Percentiles rank a stretch among this genome's conserved stretches.
Evolutionary conservation across 2,113 vertebrate genomes (phyloP).

Genomic region (Tetrao urogallus): DNA sequence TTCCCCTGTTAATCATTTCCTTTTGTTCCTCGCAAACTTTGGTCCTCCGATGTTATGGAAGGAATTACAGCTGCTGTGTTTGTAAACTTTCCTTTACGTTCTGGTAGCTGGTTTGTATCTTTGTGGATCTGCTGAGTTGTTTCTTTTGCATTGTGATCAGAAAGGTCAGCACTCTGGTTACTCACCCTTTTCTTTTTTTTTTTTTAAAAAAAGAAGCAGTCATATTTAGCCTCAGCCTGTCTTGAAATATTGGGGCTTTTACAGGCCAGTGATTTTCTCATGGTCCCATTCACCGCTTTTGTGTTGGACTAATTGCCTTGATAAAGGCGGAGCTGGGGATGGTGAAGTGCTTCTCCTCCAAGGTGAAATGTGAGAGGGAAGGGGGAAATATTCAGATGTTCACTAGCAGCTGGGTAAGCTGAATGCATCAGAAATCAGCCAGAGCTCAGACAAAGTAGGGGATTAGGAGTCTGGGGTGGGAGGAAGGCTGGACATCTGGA

Average conservation of each 20-base stretch:
- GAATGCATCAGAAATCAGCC: slow-evolving; percentile 72
- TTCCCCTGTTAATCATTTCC: slow-evolving; percentile 75
- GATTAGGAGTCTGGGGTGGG: slow-evolving; percentile 71
- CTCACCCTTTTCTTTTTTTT: background rate
- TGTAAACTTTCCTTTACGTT: slow-evolving; percentile 43
- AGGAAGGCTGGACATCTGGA: slow-evolving; percentile 58
- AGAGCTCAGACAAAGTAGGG: slow-evolving; percentile 65
- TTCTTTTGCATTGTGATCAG: background rate
- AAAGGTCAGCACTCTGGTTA: background rate
- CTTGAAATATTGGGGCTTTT: slow-evolving; percentile 52
- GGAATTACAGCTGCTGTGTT: slow-evolving; percentile 39
- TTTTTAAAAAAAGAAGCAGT: background rate
- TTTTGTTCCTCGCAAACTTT: slow-evolving; percentile 64
- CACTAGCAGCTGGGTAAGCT: slow-evolving; percentile 60
- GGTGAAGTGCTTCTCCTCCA: slow-evolving; percentile 12
- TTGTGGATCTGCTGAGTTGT: background rate
- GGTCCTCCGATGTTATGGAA: slow-evolving; percentile 31
- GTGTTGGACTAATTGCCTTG: slow-evolving; percentile 50
- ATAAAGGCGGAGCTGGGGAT: slow-evolving; percentile 20
- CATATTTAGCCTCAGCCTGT: background rate
- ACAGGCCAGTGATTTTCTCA: slow-evolving; percentile 49
- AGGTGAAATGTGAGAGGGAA: slow-evolving; percentile 55
- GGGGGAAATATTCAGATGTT: slow-evolving; percentile 39
- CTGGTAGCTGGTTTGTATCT: background rate
- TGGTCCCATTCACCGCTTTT: slow-evolving; percentile 54